phyloP scores from a whole-genome alignment of 1,140 invertebrate species.

The Charaxes varanes region DNA sequence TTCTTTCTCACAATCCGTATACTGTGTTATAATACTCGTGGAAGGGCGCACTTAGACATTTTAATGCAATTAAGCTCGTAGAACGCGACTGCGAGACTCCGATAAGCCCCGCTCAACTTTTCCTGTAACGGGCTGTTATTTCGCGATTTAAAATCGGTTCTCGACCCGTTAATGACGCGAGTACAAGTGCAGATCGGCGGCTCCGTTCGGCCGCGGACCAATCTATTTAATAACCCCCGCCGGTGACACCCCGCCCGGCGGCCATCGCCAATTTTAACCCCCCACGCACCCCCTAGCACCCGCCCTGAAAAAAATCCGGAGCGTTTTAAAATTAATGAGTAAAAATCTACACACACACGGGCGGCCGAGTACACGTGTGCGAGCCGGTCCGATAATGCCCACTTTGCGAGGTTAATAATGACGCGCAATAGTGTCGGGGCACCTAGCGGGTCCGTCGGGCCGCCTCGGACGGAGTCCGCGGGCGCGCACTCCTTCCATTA shows the following conservation, averaged over 20 bases:
- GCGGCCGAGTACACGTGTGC: constrained; percentile 50
- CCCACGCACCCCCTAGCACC: constrained; percentile 61
- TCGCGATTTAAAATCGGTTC: constrained; percentile 73
- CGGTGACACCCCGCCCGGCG: constrained; percentile 69
- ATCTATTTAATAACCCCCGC: constrained; percentile 75
- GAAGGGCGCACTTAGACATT: constrained; percentile 42
- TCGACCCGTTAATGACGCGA: constrained; percentile 74
- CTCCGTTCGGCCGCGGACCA: constrained; percentile 73
- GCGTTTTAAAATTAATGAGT: constrained; percentile 77
- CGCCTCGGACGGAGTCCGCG: constrained; percentile 36
- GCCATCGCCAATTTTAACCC: constrained; percentile 72
- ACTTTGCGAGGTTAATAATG: constrained; percentile 47
- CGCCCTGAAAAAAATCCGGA: constrained; percentile 74
- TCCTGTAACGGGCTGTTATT: constrained; percentile 71
- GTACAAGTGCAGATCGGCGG: constrained; percentile 72
- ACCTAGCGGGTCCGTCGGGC: constrained; percentile 13
- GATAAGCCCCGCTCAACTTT: constrained; percentile 69
- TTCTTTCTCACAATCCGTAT: too few relatives aligned
- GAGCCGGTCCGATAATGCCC: constrained; percentile 54
- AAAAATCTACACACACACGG: constrained; percentile 71
- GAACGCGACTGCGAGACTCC: constrained; percentile 46
- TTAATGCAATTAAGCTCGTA: constrained; percentile 64
- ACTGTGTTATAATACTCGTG: too few relatives aligned
- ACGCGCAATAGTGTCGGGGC: constrained; percentile 27
- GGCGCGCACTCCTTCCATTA: constrained; percentile 57